phyloP scores from a whole-genome alignment of 2,113 vertebrate genomes.

The Sphaerodactylus townsendi region DNA sequence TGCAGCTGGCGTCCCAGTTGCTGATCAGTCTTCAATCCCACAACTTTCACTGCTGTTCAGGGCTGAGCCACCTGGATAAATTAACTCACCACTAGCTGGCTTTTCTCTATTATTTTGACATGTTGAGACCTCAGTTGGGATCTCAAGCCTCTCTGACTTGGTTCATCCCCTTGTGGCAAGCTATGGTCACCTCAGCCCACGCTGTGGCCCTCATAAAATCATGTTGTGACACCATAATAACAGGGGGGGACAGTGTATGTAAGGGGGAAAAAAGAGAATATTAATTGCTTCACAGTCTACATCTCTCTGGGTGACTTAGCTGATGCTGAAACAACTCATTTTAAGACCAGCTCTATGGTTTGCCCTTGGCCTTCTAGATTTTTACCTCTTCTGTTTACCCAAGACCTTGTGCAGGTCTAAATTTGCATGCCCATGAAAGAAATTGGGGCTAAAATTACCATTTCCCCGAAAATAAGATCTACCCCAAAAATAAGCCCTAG shows the following conservation, averaged over 20 bases:
- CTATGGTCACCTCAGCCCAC: neutral
- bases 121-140: neutral
- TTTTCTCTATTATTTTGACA: neutral
- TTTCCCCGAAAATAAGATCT: no score
- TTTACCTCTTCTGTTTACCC: neutral
- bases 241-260: neutral
- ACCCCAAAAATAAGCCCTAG: no score
- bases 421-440: neutral
- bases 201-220: neutral
- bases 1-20: no score
- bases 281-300: neutral
- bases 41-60: neutral
- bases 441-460: neutral
- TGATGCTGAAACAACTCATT: neutral
- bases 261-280: neutral
- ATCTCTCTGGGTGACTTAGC: neutral
- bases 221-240: neutral
- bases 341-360: neutral
- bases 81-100: neutral
- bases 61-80: neutral
- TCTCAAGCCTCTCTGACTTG: neutral
- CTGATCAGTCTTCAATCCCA: neutral
- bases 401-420: neutral
- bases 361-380: neutral
- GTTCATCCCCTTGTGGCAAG: neutral